Evolutionary conservation across 2,888 invertebrate genomes (phyloP), one percentile per base, ranked within the genome.

Genomic region (Latheticus oryzae): DNA sequence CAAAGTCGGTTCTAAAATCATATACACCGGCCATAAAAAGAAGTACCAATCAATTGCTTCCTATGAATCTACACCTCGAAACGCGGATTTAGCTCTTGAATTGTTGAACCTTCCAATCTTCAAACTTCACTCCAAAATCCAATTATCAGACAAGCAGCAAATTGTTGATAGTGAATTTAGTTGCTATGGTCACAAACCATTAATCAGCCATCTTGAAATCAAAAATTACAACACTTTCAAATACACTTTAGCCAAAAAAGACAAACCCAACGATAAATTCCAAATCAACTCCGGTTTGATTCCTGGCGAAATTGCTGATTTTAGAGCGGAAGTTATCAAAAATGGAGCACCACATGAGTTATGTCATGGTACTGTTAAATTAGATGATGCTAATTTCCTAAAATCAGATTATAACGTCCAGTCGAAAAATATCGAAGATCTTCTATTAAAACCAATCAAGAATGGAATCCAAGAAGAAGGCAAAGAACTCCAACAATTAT

Each of bases 401-500:
- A 86, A 88, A 76, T 83, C 84, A 8, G 85, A 87, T 45, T 85
- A 86, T 58, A 83, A 80, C 3, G 77, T 83, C 53, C 83, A 84
- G 48, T 80, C 83, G 63, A 85, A 87, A 4, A 85, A 87, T 71
- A 80, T 86, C 66, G 80, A 85, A 57, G 79, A 80, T 40, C 77
- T 81, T 58, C 63, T 85, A 63, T 16, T 74, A 1, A 57, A 58
- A 2, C 61, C 70, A 0, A 28, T 62, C 19, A 70, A 67, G 42
- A 59, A 64, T 4, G 55, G 53, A 1, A 16, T 71, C 17, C 8
- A 55, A 3, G 52, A 32, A 2, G 66, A 69, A 42, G 32, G 70
- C 0, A 66, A 70, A 1, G 73, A 73, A 23, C 16, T 70, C 0
- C 60, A 63, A 17, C 40, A 60, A 81, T n/a, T 68, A 19, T 81